phyloP scores from a whole-genome alignment of 37 sponge, comb jelly and placozoan species.

The Tethya wilhelma region DNA sequence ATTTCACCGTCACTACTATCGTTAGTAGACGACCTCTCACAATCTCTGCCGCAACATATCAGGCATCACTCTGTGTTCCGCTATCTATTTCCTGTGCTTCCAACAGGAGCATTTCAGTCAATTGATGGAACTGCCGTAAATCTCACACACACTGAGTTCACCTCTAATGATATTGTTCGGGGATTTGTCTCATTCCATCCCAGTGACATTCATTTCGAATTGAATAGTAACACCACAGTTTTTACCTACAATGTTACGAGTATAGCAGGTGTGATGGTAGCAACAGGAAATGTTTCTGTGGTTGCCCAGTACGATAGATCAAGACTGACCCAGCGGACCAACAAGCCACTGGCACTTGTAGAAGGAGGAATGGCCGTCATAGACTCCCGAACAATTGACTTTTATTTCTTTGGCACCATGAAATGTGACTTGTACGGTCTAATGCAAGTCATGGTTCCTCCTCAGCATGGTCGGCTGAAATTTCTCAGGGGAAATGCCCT shows the following conservation, averaged over 20 bases:
- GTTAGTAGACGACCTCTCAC: too few species aligned
- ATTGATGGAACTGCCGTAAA: background rate
- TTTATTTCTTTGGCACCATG: slow-evolving; percentile 5
- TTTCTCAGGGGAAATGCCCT: background rate
- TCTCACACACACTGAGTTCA: slow-evolving; percentile 34
- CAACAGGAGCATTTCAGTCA: slow-evolving; percentile 7
- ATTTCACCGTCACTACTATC: background rate
- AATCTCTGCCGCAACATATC: background rate
- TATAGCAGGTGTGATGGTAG: slow-evolving; percentile 5
- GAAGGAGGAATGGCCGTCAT: slow-evolving; percentile 18
- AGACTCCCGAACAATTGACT: background rate
- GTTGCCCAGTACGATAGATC: background rate
- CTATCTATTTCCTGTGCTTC: slow-evolving; percentile 14
- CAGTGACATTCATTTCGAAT: background rate
- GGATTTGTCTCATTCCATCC: slow-evolving; percentile 29
- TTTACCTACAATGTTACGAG: slow-evolving; percentile 26
- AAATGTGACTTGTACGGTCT: too few species aligned
- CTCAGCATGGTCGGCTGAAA: slow-evolving; percentile 13
- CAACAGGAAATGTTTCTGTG: slow-evolving; percentile 1
- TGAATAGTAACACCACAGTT: background rate
- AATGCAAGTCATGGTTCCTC: slow-evolving; percentile 2
- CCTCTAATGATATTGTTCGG: background rate
- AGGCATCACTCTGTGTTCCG: background rate
- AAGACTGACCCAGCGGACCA: slow-evolving; percentile 13
- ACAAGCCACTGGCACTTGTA: background rate